Evolutionary conservation across 2,888 invertebrate species (phyloP), one percentile per base, ranked within the genome.

Genomic region (Andrena marginata): DNA sequence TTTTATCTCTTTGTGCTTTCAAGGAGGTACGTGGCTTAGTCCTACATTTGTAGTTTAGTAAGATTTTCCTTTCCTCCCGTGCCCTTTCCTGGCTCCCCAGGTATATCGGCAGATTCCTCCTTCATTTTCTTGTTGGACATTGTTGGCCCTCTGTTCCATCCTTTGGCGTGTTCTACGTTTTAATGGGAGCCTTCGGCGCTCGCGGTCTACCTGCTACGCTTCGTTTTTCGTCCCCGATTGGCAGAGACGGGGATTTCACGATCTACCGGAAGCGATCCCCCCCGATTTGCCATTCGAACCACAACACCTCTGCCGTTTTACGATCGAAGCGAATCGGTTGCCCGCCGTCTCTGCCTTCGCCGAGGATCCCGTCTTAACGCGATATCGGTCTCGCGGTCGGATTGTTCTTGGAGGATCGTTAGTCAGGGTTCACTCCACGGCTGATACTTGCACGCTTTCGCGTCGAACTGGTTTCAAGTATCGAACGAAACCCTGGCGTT

Each of bases 371-470:
- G 60, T 67, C 67, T 62, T 42, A 71, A 69, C 77, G 64, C 77
- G 78, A 69, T 79, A 79, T 79, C 76, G 65, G 65, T 74, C 29
- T 60, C 75, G 35, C 67, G 76, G 51, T 60, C 35, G 69, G 69
- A 56, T 69, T 69, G 69, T 69, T 69, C 69, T 26, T 69, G 35
- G 67, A 51, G 51, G 77, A 75, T 78, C 78, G 78, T 78, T 76
- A 76, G 78, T 78, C 78, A 76, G 67, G 35, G 54, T 60, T 73
- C 64, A 16, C 26, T 51, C 62, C 31, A 42, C 69, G 72, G 76
- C 72, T 68, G 76, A 84, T 80, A 80, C 80, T 76, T 65, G 71
- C 80, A 85, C 76, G 77, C 64, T 54, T 76, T 75, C 74, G 81
- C 67, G 73, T 75, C 77, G 77, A 64, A 79, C 79, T 79, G 79